Evolutionary conservation across 2,113 vertebrate genomes (phyloP).

Genomic region (Ochotona curzoniae): DNA sequence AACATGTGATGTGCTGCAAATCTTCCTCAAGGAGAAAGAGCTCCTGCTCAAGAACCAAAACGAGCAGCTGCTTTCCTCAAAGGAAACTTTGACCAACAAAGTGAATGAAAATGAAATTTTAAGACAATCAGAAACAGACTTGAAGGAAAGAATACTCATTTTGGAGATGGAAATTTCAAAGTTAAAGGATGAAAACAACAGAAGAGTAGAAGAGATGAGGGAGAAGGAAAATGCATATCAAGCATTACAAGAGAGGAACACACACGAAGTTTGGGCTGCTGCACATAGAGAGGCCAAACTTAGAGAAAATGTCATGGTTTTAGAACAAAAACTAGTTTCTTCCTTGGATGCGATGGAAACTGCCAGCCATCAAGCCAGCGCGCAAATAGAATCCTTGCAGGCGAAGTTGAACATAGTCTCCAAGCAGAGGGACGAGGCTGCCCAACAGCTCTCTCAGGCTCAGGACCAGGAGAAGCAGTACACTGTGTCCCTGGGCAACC

Average conservation of each 20-base stretch:
- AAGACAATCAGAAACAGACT: constrained; percentile 97
- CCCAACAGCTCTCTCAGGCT: too few relatives aligned
- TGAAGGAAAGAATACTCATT: constrained; percentile 95
- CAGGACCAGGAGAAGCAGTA: too few relatives aligned
- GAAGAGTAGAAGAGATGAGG: constrained; percentile 85
- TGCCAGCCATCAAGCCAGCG: too few relatives aligned
- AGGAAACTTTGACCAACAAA: constrained; percentile 92
- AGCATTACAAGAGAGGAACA: constrained; percentile 97
- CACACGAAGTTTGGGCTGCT: too few relatives aligned
- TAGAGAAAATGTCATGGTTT: too few relatives aligned
- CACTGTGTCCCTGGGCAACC: too few relatives aligned
- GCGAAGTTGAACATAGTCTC: too few relatives aligned
- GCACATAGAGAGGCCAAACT: too few relatives aligned
- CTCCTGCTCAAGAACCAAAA: constrained; percentile 96
- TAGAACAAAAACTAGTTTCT: too few relatives aligned
- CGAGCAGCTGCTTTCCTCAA: constrained; percentile 92
- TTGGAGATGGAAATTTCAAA: constrained; percentile 94
- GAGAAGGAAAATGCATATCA: constrained; percentile 96
- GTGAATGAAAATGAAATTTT: constrained; percentile 96
- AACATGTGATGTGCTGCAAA: constrained; percentile 91
- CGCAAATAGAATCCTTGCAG: too few relatives aligned
- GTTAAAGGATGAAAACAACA: constrained; percentile 96
- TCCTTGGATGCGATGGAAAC: too few relatives aligned
- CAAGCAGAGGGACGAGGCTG: too few relatives aligned
- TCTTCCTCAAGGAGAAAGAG: constrained; percentile 95